These are phyloP conservation scores for Cataglyphis livida DNA, from an alignment of 2,888 invertebrate species.

Conservation along the genomic window DNA sequence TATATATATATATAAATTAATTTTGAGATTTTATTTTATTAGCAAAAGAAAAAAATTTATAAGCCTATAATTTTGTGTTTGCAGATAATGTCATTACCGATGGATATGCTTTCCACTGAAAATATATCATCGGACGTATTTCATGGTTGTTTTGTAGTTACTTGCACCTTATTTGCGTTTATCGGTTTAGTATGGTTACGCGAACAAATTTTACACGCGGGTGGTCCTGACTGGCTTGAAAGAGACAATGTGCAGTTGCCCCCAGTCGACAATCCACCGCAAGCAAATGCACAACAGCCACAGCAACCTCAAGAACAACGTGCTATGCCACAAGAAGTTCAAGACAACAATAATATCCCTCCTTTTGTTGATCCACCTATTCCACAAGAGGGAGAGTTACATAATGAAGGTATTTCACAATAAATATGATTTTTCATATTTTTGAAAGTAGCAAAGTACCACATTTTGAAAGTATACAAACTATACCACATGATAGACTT, in stretches of 20 bases:
- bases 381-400: conserved; percentile 78
- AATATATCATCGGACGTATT: conserved; percentile 97
- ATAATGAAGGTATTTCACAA: conserved; percentile 69
- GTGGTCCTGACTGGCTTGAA: conserved; percentile 98
- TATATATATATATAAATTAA: neutral
- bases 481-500: neutral
- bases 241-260: conserved; percentile 88
- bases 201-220: conserved; percentile 99
- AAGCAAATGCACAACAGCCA: conserved; percentile 80
- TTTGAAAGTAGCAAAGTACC: neutral
- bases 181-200: conserved; percentile 98
- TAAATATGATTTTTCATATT: neutral
- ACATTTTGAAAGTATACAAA: no score
- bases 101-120: conserved; percentile 97
- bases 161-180: conserved; percentile 97
- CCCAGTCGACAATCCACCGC: conserved; percentile 86
- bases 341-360: conserved; percentile 85
- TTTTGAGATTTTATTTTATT: neutral
- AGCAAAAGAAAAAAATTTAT: neutral
- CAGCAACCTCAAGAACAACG: conserved; percentile 74
- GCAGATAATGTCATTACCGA: conserved; percentile 92
- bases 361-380: conserved; percentile 83
- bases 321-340: conserved; percentile 76
- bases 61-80: conserved; percentile 33
- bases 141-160: conserved; percentile 98